Evolutionary conservation across 2,888 invertebrate species (phyloP).

Genomic region (Epinotia bilunana): DNA sequence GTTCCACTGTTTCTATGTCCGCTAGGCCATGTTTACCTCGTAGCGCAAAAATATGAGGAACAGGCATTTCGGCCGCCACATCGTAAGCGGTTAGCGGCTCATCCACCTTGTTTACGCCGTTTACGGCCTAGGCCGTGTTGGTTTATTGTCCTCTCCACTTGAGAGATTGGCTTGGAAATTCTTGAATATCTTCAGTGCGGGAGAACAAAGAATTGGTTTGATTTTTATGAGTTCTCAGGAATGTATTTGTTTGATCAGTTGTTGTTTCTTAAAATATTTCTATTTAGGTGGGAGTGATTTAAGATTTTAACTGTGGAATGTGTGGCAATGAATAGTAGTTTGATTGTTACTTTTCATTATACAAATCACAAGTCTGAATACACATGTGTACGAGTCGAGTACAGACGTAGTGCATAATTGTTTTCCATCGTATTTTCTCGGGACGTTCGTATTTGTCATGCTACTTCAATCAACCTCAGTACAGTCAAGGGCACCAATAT

Average conservation of each 20-base stretch:
- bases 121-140: conserved; percentile 20
- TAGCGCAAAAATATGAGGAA: conserved; percentile 61
- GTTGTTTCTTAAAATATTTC: not conserved
- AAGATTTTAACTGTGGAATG: too few relatives aligned
- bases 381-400: too few relatives aligned
- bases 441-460: too few relatives aligned
- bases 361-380: too few relatives aligned
- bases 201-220: not conserved
- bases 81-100: conserved; percentile 32
- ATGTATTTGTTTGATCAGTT: not conserved
- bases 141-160: conserved; percentile 35
- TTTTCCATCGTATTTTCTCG: too few relatives aligned
- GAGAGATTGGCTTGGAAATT: conserved; percentile 30
- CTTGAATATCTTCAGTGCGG: not conserved
- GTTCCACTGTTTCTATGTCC: conserved; percentile 11
- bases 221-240: not conserved
- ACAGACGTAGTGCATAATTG: too few relatives aligned
- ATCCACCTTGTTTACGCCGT: conserved; percentile 44
- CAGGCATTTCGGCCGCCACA: conserved; percentile 54
- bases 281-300: too few relatives aligned
- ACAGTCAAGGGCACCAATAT: too few relatives aligned
- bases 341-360: too few relatives aligned
- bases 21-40: conserved; percentile 70
- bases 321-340: too few relatives aligned
- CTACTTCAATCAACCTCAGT: too few relatives aligned